Percentiles rank a stretch among this genome's conserved stretches.
Conservation (phyloP, 2,113 vertebrate genomes). For the Daubentonia madagascariensis region DNA sequence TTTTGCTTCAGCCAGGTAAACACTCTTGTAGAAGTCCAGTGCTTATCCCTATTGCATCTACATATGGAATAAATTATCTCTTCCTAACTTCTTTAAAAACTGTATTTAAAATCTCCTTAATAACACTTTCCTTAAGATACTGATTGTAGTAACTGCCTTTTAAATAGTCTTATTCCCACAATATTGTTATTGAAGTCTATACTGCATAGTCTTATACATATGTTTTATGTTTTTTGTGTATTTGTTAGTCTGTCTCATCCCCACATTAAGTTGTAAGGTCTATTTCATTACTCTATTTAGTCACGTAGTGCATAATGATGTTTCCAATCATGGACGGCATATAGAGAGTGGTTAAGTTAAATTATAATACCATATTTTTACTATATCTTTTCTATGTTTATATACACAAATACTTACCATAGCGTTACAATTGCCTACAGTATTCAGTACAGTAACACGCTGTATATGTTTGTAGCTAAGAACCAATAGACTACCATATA, state of each 20-base stretch:
- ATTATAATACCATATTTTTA: not conserved
- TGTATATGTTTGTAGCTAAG: not conserved
- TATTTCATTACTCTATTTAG: not conserved
- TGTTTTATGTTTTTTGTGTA: not conserved
- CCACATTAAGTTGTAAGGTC: not conserved
- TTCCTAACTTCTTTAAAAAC: slow-evolving; percentile 2
- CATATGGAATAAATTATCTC: not conserved
- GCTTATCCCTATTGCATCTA: not conserved
- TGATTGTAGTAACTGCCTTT: not conserved
- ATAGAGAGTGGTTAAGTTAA: not conserved
- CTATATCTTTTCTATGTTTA: not conserved
- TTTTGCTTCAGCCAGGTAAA: not conserved
- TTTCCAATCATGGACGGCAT: not conserved
- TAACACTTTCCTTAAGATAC: not conserved
- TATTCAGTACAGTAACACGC: not conserved
- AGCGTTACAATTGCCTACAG: not conserved
- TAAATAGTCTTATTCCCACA: not conserved
- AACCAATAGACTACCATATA: not conserved
- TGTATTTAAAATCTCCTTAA: not conserved
- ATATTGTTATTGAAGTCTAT: not conserved
- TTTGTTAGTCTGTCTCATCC: not conserved
- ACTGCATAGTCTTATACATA: not conserved
- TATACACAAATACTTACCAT: not conserved
- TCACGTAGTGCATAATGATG: not conserved
- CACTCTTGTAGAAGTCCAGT: not conserved